Conservation (phyloP, 1,140 invertebrate genomes). For the Listronotus bonariensis region DNA sequence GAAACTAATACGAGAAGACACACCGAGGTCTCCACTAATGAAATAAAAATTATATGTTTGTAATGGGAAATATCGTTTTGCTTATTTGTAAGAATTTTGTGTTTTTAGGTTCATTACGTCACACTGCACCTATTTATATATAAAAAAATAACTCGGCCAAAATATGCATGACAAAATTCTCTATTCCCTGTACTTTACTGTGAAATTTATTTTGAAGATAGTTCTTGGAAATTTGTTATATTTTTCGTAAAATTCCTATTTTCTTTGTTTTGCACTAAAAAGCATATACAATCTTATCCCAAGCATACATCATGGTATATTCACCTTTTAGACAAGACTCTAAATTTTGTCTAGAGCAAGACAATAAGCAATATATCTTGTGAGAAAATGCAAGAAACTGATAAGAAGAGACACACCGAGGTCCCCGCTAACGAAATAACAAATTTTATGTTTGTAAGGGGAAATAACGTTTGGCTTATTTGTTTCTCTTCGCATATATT, state of each 20-base stretch:
- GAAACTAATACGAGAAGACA: constrained; percentile 27
- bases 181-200: no score
- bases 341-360: constrained; percentile 33
- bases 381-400: constrained; percentile 27
- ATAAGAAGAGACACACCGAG: constrained; percentile 29
- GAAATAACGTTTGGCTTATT: constrained; percentile 18
- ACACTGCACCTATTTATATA: no score
- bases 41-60: constrained; percentile 34
- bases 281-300: no score
- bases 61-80: constrained; percentile 14
- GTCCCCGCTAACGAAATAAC: constrained; percentile 31
- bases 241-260: no score
- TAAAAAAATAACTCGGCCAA: no score
- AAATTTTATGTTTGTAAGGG: constrained; percentile 32
- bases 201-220: no score
- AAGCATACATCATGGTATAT: no score
- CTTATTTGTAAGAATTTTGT: no score
- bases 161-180: no score
- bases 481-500: constrained; percentile 30
- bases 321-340: constrained; percentile 11
- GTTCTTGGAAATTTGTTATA: no score
- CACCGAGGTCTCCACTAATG: constrained; percentile 29
- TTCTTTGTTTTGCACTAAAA: no score
- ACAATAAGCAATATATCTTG: constrained; percentile 32
- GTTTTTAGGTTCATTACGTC: no score